Evolutionary conservation across 2,888 invertebrate species (phyloP).

Genomic region (Perithous albicinctus): DNA sequence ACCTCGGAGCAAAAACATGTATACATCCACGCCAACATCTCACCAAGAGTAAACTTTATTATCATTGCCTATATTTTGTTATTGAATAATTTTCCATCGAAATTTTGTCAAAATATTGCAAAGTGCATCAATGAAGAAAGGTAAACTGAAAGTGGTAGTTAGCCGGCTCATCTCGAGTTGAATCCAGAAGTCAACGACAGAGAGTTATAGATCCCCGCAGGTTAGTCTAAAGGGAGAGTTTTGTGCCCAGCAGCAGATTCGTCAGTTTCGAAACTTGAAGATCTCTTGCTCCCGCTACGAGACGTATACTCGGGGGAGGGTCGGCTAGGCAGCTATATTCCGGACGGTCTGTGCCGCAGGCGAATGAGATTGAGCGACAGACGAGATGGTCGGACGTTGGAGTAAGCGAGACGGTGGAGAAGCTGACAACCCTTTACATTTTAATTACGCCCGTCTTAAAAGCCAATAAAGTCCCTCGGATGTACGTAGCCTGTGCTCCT

Average conservation of each 20-base stretch:
- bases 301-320: conserved; percentile 45
- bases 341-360: conserved; percentile 48
- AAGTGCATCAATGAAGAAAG: conserved; percentile 43
- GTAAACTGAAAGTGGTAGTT: conserved; percentile 24
- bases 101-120: conserved; percentile 21
- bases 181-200: conserved; percentile 55
- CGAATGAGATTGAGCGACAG: conserved; percentile 63
- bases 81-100: conserved; percentile 20
- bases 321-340: conserved; percentile 47
- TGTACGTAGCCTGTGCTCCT: conserved; percentile 68
- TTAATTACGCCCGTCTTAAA: conserved; percentile 82
- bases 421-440: conserved; percentile 81
- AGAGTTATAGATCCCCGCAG: conserved; percentile 55
- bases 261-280: conserved; percentile 67
- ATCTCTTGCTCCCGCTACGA: conserved; percentile 47
- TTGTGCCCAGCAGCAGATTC: conserved; percentile 61
- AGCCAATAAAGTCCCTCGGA: conserved; percentile 80
- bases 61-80: conserved; percentile 33
- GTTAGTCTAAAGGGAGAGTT: conserved; percentile 57
- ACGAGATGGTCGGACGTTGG: conserved; percentile 28
- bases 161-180: conserved; percentile 27
- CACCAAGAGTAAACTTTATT: conserved; percentile 34
- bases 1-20: conserved; percentile 24
- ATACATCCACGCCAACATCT: conserved; percentile 33
- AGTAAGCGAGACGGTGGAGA: conserved; percentile 64